Evolutionary conservation across 1,140 invertebrate genomes (phyloP).

Genomic region (Sinonovacula constricta): DNA sequence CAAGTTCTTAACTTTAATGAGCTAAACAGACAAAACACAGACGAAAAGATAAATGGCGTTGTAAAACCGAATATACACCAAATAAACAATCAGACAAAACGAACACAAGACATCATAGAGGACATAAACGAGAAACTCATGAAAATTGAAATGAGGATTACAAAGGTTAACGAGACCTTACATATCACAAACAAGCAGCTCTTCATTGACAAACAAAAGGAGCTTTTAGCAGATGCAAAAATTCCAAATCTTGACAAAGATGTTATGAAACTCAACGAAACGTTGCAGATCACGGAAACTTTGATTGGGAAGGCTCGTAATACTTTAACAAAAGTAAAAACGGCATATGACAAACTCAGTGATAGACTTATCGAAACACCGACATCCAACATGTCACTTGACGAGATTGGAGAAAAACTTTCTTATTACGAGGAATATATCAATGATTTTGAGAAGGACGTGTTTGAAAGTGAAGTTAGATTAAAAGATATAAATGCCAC

Average conservation of each 20-base stretch:
- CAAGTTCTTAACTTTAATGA: background rate
- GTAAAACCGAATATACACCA: constrained; percentile 2
- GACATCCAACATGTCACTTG: constrained; percentile 18
- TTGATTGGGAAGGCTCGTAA: background rate
- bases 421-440: background rate
- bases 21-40: constrained; percentile 13
- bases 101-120: constrained; percentile 1
- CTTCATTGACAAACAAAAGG: constrained; percentile 36
- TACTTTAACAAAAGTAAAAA: background rate
- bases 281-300: background rate
- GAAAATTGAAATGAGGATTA: constrained; percentile 4
- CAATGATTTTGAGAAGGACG: background rate
- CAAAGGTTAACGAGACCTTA: constrained; percentile 37
- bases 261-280: background rate
- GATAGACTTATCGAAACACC: background rate
- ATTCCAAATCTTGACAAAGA: constrained; percentile 20
- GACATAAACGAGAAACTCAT: background rate
- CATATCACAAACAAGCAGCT: constrained; percentile 30
- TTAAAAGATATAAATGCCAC: constrained; percentile 13
- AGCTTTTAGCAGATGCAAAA: constrained; percentile 27
- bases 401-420: background rate
- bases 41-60: background rate
- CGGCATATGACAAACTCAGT: background rate
- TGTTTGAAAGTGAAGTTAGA: background rate
- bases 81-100: background rate